These are phyloP conservation scores for Lamproptera curius DNA, from an alignment of 2,888 invertebrate species.

Conservation along the genomic window DNA sequence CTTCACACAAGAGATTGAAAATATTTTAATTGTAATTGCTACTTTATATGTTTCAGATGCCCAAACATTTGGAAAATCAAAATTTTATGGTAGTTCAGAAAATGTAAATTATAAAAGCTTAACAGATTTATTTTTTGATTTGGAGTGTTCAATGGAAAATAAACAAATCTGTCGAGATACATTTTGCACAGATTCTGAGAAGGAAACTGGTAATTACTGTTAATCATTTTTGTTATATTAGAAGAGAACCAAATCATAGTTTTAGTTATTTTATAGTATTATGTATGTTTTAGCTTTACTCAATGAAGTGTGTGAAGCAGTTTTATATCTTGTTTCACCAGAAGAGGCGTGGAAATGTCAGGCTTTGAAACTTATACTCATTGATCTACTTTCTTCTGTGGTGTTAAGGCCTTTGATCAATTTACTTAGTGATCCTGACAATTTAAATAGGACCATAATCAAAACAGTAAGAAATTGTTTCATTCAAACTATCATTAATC, in stretches of 20 bases:
- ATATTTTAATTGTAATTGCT: too few species aligned
- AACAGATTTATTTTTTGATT: constrained; percentile 89
- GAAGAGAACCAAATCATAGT: neutral
- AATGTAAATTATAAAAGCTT: constrained; percentile 57
- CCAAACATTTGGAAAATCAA: constrained; percentile 76
- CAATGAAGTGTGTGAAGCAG: constrained; percentile 88
- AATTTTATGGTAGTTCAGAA: constrained; percentile 77
- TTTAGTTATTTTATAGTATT: neutral
- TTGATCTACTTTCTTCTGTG: constrained; percentile 85
- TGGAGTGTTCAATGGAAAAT: constrained; percentile 92
- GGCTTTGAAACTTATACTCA: constrained; percentile 85
- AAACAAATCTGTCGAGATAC: constrained; percentile 87
- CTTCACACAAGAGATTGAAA: too few species aligned
- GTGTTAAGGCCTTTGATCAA: constrained; percentile 84
- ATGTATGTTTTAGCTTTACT: constrained; percentile 81
- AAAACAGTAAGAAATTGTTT: constrained; percentile 84
- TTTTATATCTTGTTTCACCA: constrained; percentile 89
- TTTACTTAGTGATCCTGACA: constrained; percentile 91
- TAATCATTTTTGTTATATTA: too few species aligned
- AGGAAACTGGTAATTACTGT: constrained; percentile 77
- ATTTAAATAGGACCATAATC: constrained; percentile 92
- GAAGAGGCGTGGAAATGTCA: constrained; percentile 91
- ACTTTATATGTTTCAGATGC: constrained; percentile 64
- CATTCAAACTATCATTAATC: constrained; percentile 8
- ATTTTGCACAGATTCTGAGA: constrained; percentile 84